These are phyloP conservation scores for Meta bourneti DNA, from an alignment of 2,888 invertebrate species.

Conservation along the genomic window DNA sequence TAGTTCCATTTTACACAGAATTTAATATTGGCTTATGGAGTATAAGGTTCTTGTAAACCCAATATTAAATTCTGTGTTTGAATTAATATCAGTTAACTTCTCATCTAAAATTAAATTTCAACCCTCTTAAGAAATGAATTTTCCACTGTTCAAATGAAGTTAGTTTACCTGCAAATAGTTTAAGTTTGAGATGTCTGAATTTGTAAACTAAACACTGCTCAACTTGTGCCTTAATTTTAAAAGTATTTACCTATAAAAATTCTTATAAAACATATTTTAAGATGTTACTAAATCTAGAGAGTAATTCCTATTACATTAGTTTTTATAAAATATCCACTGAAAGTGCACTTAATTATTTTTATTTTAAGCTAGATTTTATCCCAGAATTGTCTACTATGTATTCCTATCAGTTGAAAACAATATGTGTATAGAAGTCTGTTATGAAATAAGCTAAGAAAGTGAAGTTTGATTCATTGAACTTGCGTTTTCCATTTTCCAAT, in stretches of 20 bases:
- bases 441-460: too few relatives aligned
- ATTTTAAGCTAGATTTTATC: background rate
- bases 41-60: too few relatives aligned
- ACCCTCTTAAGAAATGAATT: background rate
- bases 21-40: background rate
- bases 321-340: background rate
- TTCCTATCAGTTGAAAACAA: too few relatives aligned
- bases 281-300: conserved; percentile 7
- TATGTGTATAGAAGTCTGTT: too few relatives aligned
- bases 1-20: background rate
- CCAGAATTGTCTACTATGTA: too few relatives aligned
- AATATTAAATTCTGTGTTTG: too few relatives aligned
- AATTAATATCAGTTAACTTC: background rate
- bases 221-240: conserved; percentile 66
- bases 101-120: background rate
- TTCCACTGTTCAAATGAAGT: background rate
- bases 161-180: background rate
- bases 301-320: background rate
- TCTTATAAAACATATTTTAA: background rate
- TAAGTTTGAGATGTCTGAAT: background rate
- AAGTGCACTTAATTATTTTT: conserved; percentile 48
- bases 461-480: too few relatives aligned
- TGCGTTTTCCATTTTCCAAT: too few relatives aligned
- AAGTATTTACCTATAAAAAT: background rate
- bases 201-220: conserved; percentile 11